These are phyloP conservation scores for Pseudachorutes palmiensis DNA, from an alignment of 1,140 invertebrate species.

Conservation along the genomic window DNA sequence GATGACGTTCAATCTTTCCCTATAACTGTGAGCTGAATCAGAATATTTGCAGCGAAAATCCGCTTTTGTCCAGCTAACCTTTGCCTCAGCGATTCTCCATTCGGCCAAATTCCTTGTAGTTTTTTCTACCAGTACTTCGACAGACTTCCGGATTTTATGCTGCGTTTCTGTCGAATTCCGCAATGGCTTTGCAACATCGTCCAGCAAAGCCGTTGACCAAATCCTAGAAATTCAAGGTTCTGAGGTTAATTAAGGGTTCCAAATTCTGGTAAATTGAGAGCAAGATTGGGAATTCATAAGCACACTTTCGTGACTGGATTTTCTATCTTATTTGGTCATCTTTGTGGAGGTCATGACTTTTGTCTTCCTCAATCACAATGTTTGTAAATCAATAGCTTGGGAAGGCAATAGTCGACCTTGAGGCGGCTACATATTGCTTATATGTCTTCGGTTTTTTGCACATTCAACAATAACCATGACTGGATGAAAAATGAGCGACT, in stretches of 20 bases:
- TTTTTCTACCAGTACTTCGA: slow-evolving; percentile 79
- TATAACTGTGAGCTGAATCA: no score
- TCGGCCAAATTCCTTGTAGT: slow-evolving; percentile 69
- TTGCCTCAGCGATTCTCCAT: slow-evolving; percentile 72
- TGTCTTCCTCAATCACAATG: no score
- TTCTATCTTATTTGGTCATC: no score
- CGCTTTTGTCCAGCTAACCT: slow-evolving; percentile 42
- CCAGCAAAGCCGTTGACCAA: slow-evolving; percentile 64
- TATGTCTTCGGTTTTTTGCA: no score
- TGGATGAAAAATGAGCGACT: no score
- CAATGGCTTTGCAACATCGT: slow-evolving; percentile 83
- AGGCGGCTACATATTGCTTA: no score
- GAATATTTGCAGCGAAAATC: neutral
- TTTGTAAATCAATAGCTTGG: no score
- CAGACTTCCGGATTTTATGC: slow-evolving; percentile 59
- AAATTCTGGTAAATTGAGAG: neutral
- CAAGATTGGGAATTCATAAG: neutral
- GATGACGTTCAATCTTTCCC: neutral
- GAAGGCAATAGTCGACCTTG: no score
- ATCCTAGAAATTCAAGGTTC: slow-evolving; percentile 47
- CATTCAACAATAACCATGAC: no score
- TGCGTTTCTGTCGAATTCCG: slow-evolving; percentile 59
- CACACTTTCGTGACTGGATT: slow-evolving; percentile 12
- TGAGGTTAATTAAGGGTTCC: neutral
- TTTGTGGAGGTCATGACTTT: no score